A percentile compares a stretch with the other conserved stretches of the same genome.
Conservation (phyloP, 2,888 invertebrate species). For the Tineola bisselliella region DNA sequence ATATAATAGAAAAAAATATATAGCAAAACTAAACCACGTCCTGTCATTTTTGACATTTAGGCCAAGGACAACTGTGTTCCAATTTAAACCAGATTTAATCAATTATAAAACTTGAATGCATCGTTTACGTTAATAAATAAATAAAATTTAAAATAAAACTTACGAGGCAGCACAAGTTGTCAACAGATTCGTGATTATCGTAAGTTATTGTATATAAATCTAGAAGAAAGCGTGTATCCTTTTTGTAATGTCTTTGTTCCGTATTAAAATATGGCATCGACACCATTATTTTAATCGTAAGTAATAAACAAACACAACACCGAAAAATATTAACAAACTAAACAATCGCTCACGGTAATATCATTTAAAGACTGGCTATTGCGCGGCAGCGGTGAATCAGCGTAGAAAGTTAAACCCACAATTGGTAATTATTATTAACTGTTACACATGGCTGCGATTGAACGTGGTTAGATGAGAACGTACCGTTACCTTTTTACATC, state of each 20-base stretch:
- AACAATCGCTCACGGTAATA: slow-evolving; percentile 23
- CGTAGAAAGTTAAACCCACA: slow-evolving; percentile 56
- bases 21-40: slow-evolving; percentile 18
- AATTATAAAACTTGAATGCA: background rate
- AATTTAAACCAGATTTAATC: slow-evolving; percentile 25
- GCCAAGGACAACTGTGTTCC: slow-evolving; percentile 48
- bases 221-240: slow-evolving; percentile 83
- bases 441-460: slow-evolving; percentile 51
- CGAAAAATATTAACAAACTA: slow-evolving; percentile 19
- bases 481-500: slow-evolving; percentile 44
- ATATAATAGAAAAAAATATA: background rate
- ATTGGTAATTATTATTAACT: slow-evolving; percentile 51
- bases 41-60: slow-evolving; percentile 55
- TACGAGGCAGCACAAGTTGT: slow-evolving; percentile 74
- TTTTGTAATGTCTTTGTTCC: slow-evolving; percentile 83
- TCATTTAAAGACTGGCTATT: slow-evolving; percentile 40
- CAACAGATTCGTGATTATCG: slow-evolving; percentile 81
- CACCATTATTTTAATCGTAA: slow-evolving; percentile 38
- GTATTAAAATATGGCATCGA: slow-evolving; percentile 64
- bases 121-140: background rate
- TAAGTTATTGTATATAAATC: slow-evolving; percentile 89
- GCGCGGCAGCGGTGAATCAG: slow-evolving; percentile 47
- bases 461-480: slow-evolving; percentile 33
- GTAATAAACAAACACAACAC: slow-evolving; percentile 17
- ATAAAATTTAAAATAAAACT: slow-evolving; percentile 34